Base-by-base conservation (phyloP, 92 coral and sea anemone species). In the Parazoanthus darwini region DNA sequence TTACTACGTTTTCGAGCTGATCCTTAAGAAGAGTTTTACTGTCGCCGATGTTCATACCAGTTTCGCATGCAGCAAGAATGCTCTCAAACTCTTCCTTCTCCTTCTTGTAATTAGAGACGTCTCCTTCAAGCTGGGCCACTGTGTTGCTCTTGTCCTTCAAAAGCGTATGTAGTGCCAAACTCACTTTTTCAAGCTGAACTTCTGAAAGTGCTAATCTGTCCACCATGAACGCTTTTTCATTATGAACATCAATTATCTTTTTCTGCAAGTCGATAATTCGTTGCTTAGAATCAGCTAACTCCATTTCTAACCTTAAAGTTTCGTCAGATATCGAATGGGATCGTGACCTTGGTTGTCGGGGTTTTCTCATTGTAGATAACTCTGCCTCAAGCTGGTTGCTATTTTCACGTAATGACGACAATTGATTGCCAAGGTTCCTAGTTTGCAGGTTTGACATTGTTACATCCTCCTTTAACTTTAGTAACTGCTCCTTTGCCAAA, bases 401-500 rank as follows among this genome's bases (percentile, higher is more conserved):
- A 50, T 95, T 96, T 81, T 94, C 98, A 75, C 98, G 93, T 46
- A 95, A 90, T 13, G 94, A 95, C 20, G 98, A 79, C 68, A 95
- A 79, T 51, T 95, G 98, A 0, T 94, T 80, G 20, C 98, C 96
- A 22, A 95, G 93, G 71, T 93, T 91, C 73, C 91, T 90, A 1
- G 98, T 95, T 48, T 95, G 98, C 86, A 93, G 80, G 82, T 93
- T 96, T 0, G 98, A 93, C 63, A 93, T 84, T 10, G 95, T 94
- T 3, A 97, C 87, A 79, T 97, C 97, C 5, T 97, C 93, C 65
- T 96, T 97, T 73, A 97, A 93, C 48, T 95, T 95, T 29, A 96
- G 79, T 5, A 97, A 96, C 86, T 96, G 96, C 36, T 97, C 98
- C 77, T 96, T 97, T 1, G 99, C 99, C 68, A 92, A 90, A 37